phyloP scores from a whole-genome alignment of 2,797 vertebrate genomes.

The Eulemur mongoz region DNA sequence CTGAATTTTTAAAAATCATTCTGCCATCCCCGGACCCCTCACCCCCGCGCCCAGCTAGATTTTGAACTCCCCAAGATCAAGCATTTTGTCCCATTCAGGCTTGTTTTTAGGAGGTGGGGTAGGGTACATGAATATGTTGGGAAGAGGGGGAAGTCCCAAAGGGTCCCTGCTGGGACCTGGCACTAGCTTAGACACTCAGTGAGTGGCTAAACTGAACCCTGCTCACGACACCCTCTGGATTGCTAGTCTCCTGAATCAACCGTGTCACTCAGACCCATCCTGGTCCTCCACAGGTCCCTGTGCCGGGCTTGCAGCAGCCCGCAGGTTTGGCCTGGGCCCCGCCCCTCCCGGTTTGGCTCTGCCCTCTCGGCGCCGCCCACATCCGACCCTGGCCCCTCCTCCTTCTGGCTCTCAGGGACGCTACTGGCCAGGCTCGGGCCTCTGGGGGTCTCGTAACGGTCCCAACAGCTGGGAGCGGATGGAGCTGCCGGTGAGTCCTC shows the following conservation, averaged over 20 bases:
- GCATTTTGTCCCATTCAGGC: background rate
- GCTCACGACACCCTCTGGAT: background rate
- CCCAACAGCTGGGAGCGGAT: slow-evolving; percentile 31
- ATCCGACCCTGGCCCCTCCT: background rate
- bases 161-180: background rate
- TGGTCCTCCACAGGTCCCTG: background rate
- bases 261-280: background rate
- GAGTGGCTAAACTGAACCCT: background rate
- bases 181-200: background rate
- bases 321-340: too few species aligned
- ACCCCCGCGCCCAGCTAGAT: background rate
- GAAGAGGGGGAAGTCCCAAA: background rate
- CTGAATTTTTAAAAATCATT: background rate
- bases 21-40: background rate
- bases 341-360: background rate
- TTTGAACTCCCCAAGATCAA: background rate
- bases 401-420: background rate
- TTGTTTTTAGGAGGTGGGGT: background rate
- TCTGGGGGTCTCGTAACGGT: background rate
- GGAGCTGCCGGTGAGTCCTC: background rate
- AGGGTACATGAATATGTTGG: background rate
- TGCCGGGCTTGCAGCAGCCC: fast-evolving
- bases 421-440: background rate
- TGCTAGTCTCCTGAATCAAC: background rate
- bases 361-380: background rate